Base-by-base conservation (phyloP, 2,888 invertebrate species). In the Cataglyphis livida region DNA sequence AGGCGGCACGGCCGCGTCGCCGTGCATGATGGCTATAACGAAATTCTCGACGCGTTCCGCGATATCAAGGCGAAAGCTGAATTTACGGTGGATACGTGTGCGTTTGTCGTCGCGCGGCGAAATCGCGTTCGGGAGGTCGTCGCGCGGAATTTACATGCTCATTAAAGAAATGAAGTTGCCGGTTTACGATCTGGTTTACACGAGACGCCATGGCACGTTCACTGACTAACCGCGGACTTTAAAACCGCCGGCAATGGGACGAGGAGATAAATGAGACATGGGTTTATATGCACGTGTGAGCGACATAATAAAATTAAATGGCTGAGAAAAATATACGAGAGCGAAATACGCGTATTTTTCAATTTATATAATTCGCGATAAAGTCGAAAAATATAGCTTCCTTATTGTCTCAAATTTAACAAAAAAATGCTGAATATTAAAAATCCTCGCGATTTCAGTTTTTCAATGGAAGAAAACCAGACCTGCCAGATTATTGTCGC, bases 1-100 rank as follows among this genome's bases (percentile, higher is more conserved):
- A 12, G 12, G 12, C 38, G 28, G 35, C 59, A 73, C 61, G 35
- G 70, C 54, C 38, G 41, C 70, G 61, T 32, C 64, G 21, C 51
- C 18, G 35, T 81, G 54, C 74, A 41, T 25, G 81, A 85, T 85
- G 61, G 84, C 75, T 81, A n/a, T 82, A 89, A 89, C 89, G 85
- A 86, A 89, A 89, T 89, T 89, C 87, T 61, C 81, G 28, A n/a
- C 86, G 84, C 86, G 85, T 89, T 79, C 85, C 41, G 32, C 66
- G 87, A 87, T 89, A 89, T 86, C 84, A 79, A 79, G 78, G 68
- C 82, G 75, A 87, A 83, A 79, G 84, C 74, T 75, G 83, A 75
- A 87, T 86, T 86, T 89, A 85, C 83, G 61, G 82, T 61, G 70
- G 82, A 84, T 89, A 89, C 83, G 82, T 82, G 84, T 54, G 57